These are phyloP conservation scores for Melangyna quadrimaculata DNA, from an alignment of 2,888 invertebrate genomes.

Conservation along the genomic window DNA sequence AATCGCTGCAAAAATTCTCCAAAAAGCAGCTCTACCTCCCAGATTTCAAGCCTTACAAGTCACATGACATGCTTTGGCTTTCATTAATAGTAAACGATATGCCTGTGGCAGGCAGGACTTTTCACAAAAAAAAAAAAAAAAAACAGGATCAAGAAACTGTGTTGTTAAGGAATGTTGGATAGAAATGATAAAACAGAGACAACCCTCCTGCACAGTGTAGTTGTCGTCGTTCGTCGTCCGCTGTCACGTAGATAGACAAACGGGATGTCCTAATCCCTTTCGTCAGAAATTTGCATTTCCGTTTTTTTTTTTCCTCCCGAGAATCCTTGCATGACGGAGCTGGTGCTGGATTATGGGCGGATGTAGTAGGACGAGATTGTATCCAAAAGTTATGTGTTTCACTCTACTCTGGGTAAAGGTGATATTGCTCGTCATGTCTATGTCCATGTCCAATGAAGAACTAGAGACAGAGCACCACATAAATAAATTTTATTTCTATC, in stretches of 20 bases:
- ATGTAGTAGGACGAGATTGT: background rate
- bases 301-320: background rate
- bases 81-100: conserved; percentile 58
- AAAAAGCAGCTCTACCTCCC: background rate
- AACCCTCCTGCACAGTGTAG: conserved; percentile 25
- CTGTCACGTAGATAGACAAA: conserved; percentile 44
- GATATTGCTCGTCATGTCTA: conserved; percentile 1
- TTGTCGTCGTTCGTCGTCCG: conserved; percentile 1
- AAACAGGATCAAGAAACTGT: background rate
- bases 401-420: conserved; percentile 2
- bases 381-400: background rate
- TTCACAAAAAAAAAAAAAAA: background rate
- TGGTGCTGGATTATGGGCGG: background rate
- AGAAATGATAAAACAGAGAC: conserved; percentile 36
- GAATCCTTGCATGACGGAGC: background rate
- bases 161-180: conserved; percentile 38
- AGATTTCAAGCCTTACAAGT: conserved; percentile 24
- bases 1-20: background rate
- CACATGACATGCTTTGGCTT: no score
- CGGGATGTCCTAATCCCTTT: conserved; percentile 41
- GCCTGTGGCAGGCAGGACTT: conserved; percentile 58
- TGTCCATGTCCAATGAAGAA: background rate
- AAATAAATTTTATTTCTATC: conserved; percentile 11
- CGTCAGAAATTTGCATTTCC: conserved; percentile 44
- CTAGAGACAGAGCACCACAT: background rate